Evolutionary conservation across 1,140 invertebrate genomes (phyloP).

Genomic region (Drosophila santomea): DNA sequence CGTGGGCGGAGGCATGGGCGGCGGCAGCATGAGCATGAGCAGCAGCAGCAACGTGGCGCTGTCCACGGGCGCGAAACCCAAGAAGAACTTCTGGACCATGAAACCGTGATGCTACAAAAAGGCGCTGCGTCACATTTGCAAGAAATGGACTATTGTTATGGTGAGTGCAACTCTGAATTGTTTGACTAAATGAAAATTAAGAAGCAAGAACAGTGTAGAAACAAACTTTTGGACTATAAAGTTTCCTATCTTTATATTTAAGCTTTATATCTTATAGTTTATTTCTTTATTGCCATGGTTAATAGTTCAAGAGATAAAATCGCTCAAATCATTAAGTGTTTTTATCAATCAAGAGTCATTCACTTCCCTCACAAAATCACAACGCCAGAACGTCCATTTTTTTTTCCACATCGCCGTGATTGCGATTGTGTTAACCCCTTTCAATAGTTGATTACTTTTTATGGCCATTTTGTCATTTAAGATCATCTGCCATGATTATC

Average conservation of each 20-base stretch:
- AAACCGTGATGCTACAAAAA: conserved; percentile 84
- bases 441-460: conserved; percentile 31
- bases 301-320: not conserved
- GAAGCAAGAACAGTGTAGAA: too few relatives aligned
- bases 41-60: conserved; percentile 38
- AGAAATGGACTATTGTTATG: conserved; percentile 83
- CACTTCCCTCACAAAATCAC: conserved; percentile 5
- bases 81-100: conserved; percentile 83
- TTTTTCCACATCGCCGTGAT: not conserved
- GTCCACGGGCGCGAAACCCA: conserved; percentile 78
- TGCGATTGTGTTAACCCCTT: conserved; percentile 31
- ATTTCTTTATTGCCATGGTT: not conserved
- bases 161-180: conserved; percentile 45
- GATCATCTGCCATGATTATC: conserved; percentile 48
- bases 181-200: not conserved
- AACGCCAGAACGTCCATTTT: not conserved
- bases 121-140: conserved; percentile 77
- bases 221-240: too few relatives aligned
- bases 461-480: conserved; percentile 39
- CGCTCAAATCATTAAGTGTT: not conserved
- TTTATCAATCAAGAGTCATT: not conserved
- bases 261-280: too few relatives aligned
- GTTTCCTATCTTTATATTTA: not conserved
- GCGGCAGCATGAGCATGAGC: conserved; percentile 18
- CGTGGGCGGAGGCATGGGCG: not conserved